Evolutionary conservation across 2,113 vertebrate species (phyloP), one percentile per base, ranked within the genome.

Genomic region (Bos javanicus): DNA sequence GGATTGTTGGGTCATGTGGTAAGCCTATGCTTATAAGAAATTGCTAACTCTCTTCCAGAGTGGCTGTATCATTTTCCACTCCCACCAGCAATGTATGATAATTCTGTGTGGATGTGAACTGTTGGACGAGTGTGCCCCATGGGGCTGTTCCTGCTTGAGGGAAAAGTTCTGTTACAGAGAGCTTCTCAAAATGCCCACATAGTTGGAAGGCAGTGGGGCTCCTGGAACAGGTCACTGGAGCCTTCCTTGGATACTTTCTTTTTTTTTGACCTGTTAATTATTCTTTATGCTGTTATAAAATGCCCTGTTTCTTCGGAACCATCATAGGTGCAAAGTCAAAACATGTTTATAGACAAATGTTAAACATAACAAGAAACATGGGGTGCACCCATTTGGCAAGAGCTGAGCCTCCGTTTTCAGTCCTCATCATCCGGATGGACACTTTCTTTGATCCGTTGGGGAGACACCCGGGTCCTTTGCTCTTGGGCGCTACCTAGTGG

Each of bases 391-490:
- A 64, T 95, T 7, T 52, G 50, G 7, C 25, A 59, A 71, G 82
- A 81, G 19, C 3, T 12, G 8, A 57, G 52, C 6, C 39, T 25
- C 12, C 8, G 8, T 13, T 46, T 59, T 98, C 98, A 99, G 71
- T 99, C 99, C 36, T 99, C 99, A 4, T 99, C 99, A 94, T 99
- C 99, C 48, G 99, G 96, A 54, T 7, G 36, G 39, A 43, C 3
- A 1, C 48, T 33, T 50, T 30, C 43, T 33, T 84, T 14, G 25
- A 23, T 25, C 23, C 52, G 3, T 60, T 78, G 48, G 3, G 46
- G 5, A 36, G 64, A 76, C 59, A n/a, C 30, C 52, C 6, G 2
- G 43, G 19, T 12, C 46, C 12, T 95, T 39, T 95, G 89, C 57
- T 91, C 82, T 62, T 28, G 46, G 57, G 57, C 23, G 16, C 36